Conservation (phyloP, 2,888 invertebrate genomes). For the Heliconius hortense region DNA sequence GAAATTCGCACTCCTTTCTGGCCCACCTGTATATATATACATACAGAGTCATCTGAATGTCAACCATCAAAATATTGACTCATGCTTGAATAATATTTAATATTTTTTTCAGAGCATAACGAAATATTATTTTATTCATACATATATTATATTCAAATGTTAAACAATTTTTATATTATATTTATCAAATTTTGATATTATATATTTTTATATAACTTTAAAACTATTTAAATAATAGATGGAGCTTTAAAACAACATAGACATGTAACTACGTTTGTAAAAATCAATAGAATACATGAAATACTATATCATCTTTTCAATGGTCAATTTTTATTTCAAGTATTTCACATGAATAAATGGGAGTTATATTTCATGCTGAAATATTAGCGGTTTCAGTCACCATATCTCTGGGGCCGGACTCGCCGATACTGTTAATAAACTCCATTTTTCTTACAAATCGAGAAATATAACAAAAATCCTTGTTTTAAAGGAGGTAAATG, state of each 20-base stretch:
- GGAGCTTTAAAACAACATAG: background rate
- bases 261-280: background rate
- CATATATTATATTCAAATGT: too few species aligned
- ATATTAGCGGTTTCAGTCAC: slow-evolving; percentile 65
- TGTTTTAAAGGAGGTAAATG: slow-evolving; percentile 17
- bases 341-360: slow-evolving; percentile 68
- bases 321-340: slow-evolving; percentile 71
- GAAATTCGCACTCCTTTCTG: too few species aligned
- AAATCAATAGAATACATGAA: background rate
- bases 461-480: slow-evolving; percentile 24
- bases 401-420: slow-evolving; percentile 59
- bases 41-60: too few species aligned
- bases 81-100: too few species aligned
- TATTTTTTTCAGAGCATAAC: too few species aligned
- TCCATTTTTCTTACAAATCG: slow-evolving; percentile 55
- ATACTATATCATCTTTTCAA: slow-evolving; percentile 32
- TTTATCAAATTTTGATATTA: too few species aligned
- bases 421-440: slow-evolving; percentile 61
- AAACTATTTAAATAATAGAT: background rate
- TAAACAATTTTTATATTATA: too few species aligned
- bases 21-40: too few species aligned
- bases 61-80: too few species aligned
- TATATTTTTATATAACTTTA: too few species aligned
- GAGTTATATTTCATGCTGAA: slow-evolving; percentile 63
- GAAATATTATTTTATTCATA: too few species aligned